A percentile compares a stretch with the other conserved stretches of the same genome.
phyloP scores from a whole-genome alignment of 2,113 vertebrate genomes.

The Catagonus wagneri region DNA sequence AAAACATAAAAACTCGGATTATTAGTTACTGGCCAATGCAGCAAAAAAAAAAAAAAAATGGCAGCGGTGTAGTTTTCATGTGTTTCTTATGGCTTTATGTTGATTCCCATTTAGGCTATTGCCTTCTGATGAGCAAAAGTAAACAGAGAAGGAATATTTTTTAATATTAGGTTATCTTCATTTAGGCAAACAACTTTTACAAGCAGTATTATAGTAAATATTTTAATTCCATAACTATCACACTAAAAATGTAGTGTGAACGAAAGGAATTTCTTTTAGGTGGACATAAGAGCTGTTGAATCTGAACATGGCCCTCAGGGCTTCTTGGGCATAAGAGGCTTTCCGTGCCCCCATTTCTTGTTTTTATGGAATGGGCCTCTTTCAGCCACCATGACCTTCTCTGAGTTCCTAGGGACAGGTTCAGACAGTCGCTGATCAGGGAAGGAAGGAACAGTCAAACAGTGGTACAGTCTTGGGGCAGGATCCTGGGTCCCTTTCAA shows the following conservation, averaged over 20 bases:
- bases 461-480: no score
- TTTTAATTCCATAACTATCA: background rate
- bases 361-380: no score
- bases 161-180: slow-evolving; percentile 20
- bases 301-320: no score
- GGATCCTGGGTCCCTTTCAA: no score
- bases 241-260: background rate
- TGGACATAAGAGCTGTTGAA: background rate
- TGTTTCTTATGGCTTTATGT: background rate
- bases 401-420: no score
- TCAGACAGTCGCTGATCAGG: no score
- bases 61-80: background rate
- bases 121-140: background rate
- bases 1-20: background rate
- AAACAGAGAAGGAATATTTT: background rate
- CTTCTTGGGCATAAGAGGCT: no score
- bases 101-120: background rate
- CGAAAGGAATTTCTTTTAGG: background rate
- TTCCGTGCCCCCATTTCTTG: no score
- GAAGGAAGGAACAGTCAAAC: no score
- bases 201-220: background rate
- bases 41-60: background rate
- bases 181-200: background rate
- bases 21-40: background rate
- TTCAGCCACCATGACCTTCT: no score